Evolutionary conservation across 2,888 invertebrate species (phyloP), one percentile per base, ranked within the genome.

Genomic region (Megalurothrips usitatus): DNA sequence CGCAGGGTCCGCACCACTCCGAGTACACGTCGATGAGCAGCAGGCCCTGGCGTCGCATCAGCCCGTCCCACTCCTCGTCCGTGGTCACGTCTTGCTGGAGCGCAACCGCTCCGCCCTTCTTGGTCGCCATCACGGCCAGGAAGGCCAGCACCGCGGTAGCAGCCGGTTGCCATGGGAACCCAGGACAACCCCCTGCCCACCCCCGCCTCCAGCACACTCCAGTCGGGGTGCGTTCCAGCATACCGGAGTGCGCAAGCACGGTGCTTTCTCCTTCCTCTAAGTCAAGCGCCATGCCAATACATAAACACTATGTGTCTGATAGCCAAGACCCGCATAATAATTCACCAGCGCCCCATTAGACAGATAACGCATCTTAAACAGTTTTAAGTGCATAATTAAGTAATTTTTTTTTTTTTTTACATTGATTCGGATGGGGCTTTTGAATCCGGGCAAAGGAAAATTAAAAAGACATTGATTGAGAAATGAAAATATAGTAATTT

Each of bases 1-100:
- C 87, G 86, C 96, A 96, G 0, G 96, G 96, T 0, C 97, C 97
- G 86, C 95, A 94, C 97, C 97, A 97, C 83, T 94, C 94, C 11
- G 96, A 93, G 87, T 94, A 97, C 19, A 97, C 91, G 86, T 97
- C 97, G 82, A 96, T 90, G 82, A 97, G 94, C 93, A 86, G 79
- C 19, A 96, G 88, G 83, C 96, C 97, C 82, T 93, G 92, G 84
- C 91, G 91, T 80, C 91, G 89, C 78, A 96, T 85, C 84, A 96
- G 91, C 86, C 93, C 94, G 81, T 92, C 91, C 92, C 96, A 94
- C 81, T 97, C 96, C 82, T 96, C 96, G 84, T 96, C 94, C 1
- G 89, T 94, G 84, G 91, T 91, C 68, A 97, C 90, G 86, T 96
- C 96, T 0, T 91, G 90, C 88, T 96, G 95, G 82, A 96, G 87